Conservation (phyloP, 2,888 invertebrate genomes). For the Lamellibrachia columna region DNA sequence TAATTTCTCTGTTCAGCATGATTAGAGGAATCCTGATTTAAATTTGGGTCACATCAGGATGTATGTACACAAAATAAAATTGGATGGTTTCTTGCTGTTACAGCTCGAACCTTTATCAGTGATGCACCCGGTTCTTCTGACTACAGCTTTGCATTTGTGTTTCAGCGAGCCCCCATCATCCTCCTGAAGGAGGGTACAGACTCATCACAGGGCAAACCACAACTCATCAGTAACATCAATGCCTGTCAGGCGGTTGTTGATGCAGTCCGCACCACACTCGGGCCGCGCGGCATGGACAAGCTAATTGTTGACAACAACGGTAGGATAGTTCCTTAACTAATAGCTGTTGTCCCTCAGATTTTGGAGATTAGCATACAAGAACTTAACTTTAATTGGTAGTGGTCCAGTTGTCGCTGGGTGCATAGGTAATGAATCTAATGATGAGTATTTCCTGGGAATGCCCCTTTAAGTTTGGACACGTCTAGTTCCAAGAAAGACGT, state of each 20-base stretch:
- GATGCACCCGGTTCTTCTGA: not conserved
- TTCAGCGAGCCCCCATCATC: slow-evolving; percentile 93
- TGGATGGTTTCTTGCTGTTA: not conserved
- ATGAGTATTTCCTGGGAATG: no score
- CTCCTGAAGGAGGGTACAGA: slow-evolving; percentile 98
- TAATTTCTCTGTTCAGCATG: no score
- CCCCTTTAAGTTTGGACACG: no score
- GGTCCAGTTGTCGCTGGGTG: no score
- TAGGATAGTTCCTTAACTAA: slow-evolving; percentile 18
- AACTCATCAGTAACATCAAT: slow-evolving; percentile 96
- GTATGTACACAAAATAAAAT: not conserved
- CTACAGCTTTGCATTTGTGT: not conserved
- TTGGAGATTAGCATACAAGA: no score
- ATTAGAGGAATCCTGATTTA: no score
- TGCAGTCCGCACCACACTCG: slow-evolving; percentile 95
- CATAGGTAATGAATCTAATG: no score
- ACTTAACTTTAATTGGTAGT: no score
- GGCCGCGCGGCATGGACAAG: slow-evolving; percentile 99
- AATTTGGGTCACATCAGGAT: not conserved
- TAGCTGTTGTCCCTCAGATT: no score
- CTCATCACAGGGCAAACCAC: slow-evolving; percentile 86
- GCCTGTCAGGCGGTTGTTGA: slow-evolving; percentile 94
- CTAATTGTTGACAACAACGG: slow-evolving; percentile 89
- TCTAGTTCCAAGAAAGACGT: no score
- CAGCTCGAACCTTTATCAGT: not conserved